Base-by-base conservation (phyloP, 2,113 vertebrate genomes). In the Microcebus murinus region DNA sequence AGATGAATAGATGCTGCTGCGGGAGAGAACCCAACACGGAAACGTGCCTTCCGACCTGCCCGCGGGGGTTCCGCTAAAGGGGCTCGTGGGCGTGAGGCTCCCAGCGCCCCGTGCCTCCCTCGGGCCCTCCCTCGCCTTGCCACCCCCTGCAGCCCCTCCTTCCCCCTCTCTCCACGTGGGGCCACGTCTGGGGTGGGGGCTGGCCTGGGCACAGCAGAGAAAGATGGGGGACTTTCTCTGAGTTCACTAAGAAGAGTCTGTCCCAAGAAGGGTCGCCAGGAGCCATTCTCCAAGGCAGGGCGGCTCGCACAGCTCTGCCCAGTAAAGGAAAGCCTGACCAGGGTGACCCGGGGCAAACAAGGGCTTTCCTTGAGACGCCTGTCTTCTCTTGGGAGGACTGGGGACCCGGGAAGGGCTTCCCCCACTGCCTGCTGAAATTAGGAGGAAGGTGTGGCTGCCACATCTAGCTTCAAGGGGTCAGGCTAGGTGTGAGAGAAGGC, bases 21-120 rank as follows among this genome's bases (percentile, higher is more conserved):
- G 31, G 21, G 59, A 15, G 27, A 15, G 15, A 39, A 50, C 25
- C 61, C 0, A 8, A 6, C 55, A 4, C 27, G 2, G 4, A 1
- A 6, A 12, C 17, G 42, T 4, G 39, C 0, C n/a, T 3, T 1
- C 31, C 18, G 3, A 0, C 84, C 76, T 7, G 4, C 1, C 1
- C 11, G 0, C 65, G 0, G 31, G 20, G 29, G 0, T 4, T 10
- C 42, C 31, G 59, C 27, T 45, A 0, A 15, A 34, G 0, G 74
- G 48, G 45, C 45, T n/a, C 20, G 2, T 5, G 55, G 82, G 27
- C 34, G 1, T 2, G 63, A 5, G 0, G 0, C 12, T 18, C 29
- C 57, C 73, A 31, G 67, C 31, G 11, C 6, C 63, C 25, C 45
- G 5, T 13, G 13, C 25, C 17, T 5, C 82, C 84, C n/a, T 6